Base-by-base conservation (phyloP, 1,140 invertebrate species). In the Lamellibrachia luymesi region DNA sequence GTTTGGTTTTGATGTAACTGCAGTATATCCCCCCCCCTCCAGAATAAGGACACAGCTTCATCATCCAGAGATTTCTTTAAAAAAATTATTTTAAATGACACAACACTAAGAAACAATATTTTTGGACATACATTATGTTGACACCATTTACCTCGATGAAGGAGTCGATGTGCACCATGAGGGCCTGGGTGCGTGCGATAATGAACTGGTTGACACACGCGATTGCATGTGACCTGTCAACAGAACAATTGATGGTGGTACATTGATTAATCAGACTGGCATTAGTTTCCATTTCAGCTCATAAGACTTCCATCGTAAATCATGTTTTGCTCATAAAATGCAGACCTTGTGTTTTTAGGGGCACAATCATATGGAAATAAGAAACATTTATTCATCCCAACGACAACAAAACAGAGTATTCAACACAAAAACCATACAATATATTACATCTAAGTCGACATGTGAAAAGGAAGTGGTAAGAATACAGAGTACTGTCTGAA, bases 131-230 rank as follows among this genome's bases (percentile, higher is more conserved):
- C 64, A 22, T 22, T 22, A 80, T 2, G 64, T 80, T 80, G 64
- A 6, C 6, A 80, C 64, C 25, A 80, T 22, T 91, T 96, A 98
- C 98, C 97, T 98, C 98, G 96, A 99, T 97, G 96, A 99, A 99
- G 64, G 97, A 96, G 96, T 99, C 99, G 95, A 99, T 99, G 94
- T 99, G 98, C 92, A 98, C 96, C 98, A 99, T 99, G 13, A 99
- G 96, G 17, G 98, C 98, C 96, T 98, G 98, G 25, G 98, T 98
- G 94, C 98, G 97, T 95, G 97, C 98, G 94, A 99, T 98, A 95
- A 99, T 99, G 95, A 99, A 99, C 95, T 99, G 98, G 97, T 99
- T 99, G 4, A 99, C 98, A 97, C 99, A 99, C 64, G 98, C 98
- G 95, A 99, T 98, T 38, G 99, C 99, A 97, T 99, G 98, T 80